Evolutionary conservation across 92 coral and sea anemone genomes (phyloP).

Genomic region (Phenganax subtilis): DNA sequence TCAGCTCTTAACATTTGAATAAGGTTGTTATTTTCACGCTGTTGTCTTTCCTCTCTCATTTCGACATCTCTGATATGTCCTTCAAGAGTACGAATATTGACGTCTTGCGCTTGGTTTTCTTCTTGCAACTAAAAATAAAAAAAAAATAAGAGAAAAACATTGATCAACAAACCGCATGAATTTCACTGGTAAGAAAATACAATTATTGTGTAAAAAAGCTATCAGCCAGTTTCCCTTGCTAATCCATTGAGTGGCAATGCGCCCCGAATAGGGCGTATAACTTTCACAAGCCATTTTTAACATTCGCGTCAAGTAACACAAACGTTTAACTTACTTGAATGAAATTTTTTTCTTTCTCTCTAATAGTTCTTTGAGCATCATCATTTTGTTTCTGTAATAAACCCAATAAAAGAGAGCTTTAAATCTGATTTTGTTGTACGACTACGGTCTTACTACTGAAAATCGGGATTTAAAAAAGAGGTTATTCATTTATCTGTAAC

Average conservation of each 20-base stretch:
- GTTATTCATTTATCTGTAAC: too few species aligned
- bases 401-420: neutral
- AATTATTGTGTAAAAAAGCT: too few species aligned
- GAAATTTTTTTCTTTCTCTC: constrained; percentile 42
- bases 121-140: constrained; percentile 57
- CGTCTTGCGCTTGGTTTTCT: constrained; percentile 58
- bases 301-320: neutral
- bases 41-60: constrained; percentile 80
- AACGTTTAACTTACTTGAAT: constrained; percentile 37
- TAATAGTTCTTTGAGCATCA: constrained; percentile 47
- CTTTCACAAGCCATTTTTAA: too few species aligned
- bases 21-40: constrained; percentile 75
- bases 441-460: too few species aligned
- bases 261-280: too few species aligned
- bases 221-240: too few species aligned
- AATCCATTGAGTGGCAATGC: too few species aligned
- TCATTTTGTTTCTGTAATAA: constrained; percentile 61
- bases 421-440: too few species aligned
- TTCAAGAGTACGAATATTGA: constrained; percentile 59
- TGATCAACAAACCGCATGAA: neutral
- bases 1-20: constrained; percentile 84
- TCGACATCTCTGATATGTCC: constrained; percentile 65
- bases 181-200: too few species aligned
- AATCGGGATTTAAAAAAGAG: too few species aligned
- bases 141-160: neutral